A percentile compares a stretch with the other conserved stretches of the same genome.
Evolutionary conservation across 2,797 vertebrate genomes (phyloP).

Genomic region (Iguana delicatissima): DNA sequence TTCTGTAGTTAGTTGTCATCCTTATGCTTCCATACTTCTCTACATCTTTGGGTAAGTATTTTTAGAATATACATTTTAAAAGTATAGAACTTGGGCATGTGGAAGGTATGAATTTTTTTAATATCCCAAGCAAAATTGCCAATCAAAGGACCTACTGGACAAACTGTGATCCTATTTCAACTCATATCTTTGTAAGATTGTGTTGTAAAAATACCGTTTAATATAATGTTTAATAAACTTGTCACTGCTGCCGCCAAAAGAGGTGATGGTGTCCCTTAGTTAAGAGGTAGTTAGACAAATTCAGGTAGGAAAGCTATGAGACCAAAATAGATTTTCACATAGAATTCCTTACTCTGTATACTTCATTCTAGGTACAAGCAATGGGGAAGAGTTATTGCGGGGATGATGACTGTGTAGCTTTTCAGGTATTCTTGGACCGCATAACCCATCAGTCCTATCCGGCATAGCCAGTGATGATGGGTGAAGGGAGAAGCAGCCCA

Average conservation of each 20-base stretch:
- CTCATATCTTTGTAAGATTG: constrained; percentile 44
- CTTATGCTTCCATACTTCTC: not conserved
- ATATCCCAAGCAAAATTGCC: constrained; percentile 4
- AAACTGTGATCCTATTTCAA: constrained; percentile 48
- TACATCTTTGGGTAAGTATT: not conserved
- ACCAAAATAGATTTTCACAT: not conserved
- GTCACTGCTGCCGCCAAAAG: not conserved
- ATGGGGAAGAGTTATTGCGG: not conserved
- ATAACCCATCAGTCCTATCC: not conserved
- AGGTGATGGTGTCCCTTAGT: too few species aligned
- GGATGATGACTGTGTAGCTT: not conserved
- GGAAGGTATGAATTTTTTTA: not conserved
- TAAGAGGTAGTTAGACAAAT: not conserved
- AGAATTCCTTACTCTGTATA: not conserved
- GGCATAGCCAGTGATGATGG: not conserved
- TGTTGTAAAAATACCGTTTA: not conserved
- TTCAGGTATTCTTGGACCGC: not conserved
- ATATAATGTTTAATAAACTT: not conserved
- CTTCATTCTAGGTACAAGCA: not conserved
- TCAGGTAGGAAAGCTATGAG: not conserved
- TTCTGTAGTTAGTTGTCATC: not conserved
- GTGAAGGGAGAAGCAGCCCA: not conserved
- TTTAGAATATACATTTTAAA: not conserved
- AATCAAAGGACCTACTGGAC: constrained; percentile 48
- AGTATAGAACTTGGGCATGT: too few species aligned